Evolutionary conservation across 2,888 invertebrate genomes (phyloP), one percentile per base, ranked within the genome.

Genomic region (Allophyes oxyacanthae): DNA sequence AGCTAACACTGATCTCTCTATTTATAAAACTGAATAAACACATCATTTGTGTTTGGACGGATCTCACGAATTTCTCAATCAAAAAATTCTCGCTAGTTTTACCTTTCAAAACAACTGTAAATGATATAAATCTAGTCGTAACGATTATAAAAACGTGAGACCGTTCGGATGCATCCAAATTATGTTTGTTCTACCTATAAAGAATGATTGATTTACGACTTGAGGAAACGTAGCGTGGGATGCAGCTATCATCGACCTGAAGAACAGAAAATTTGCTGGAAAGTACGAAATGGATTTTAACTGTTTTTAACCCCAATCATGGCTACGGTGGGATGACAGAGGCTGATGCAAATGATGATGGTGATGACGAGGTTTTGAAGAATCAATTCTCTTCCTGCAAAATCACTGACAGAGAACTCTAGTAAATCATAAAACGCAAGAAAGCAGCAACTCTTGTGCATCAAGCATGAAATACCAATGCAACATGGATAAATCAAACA

Each of bases 401-500:
- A 37, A 37, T 8, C 7, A 6, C n/a, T 40, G 52, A 59, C 43
- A 66, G 13, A 10, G 6, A n/a, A n/a, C 10, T 0, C 10, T 10
- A 58, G 10, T 50, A n/a, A 50, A 54, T 48, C n/a, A 61, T 10
- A 10, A 4, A 49, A 37, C 33, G 13, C 33, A 64, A 14, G 67
- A 42, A 66, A 54, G 61, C 41, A 49, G 10, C 28, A 46, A 20
- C 14, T 25, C 40, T 20, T 13, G 30, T 13, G 9, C 56, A 52
- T 44, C 14, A 45, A 48, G 65, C 65, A 56, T 68, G 63, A 56
- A 56, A 62, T 60, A 43, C 61, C 50, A 6, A 15, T 40, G 25
- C n/a, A 30, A 62, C 48, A 62, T 67, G 43, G 40, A 61, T 46
- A 33, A 42, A 40, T 61, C 62, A 61, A 66, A 48, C 28, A 40